Conservation (phyloP, 2,113 vertebrate species). For the Microcebus jonahi region DNA sequence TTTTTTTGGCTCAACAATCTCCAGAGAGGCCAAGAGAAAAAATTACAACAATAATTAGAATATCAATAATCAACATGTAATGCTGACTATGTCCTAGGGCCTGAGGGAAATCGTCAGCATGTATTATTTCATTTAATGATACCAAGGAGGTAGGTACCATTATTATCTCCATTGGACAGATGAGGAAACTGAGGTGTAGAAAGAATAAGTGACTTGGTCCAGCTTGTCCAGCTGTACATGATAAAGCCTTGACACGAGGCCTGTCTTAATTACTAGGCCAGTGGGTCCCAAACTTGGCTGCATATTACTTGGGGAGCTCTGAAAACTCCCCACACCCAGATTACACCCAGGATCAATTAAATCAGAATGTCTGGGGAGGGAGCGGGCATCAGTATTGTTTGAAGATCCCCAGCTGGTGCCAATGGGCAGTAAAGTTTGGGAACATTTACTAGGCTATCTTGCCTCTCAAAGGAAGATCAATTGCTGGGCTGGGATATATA, state of each 20-base stretch:
- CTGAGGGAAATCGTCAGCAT: background rate
- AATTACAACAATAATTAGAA: background rate
- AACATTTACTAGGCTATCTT: background rate
- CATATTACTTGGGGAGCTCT: background rate
- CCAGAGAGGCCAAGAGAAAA: background rate
- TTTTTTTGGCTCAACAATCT: background rate
- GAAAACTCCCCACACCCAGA: background rate
- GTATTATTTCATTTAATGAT: background rate
- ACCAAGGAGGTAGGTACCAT: background rate
- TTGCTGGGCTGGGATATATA: background rate
- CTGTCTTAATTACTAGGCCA: background rate
- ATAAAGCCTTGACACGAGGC: background rate
- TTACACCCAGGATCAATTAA: background rate
- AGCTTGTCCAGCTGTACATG: background rate
- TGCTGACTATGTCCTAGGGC: background rate
- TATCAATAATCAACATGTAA: background rate
- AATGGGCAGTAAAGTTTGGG: background rate
- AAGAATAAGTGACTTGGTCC: background rate
- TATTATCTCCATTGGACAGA: background rate
- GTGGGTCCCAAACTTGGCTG: background rate
- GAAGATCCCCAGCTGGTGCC: background rate
- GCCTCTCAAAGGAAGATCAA: background rate
- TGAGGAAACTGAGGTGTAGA: background rate
- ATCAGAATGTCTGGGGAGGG: background rate
- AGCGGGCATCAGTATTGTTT: background rate